Evolutionary conservation across 2,113 vertebrate genomes (phyloP), one percentile per base, ranked within the genome.

Genomic region (Trochalopteron elliotii): DNA sequence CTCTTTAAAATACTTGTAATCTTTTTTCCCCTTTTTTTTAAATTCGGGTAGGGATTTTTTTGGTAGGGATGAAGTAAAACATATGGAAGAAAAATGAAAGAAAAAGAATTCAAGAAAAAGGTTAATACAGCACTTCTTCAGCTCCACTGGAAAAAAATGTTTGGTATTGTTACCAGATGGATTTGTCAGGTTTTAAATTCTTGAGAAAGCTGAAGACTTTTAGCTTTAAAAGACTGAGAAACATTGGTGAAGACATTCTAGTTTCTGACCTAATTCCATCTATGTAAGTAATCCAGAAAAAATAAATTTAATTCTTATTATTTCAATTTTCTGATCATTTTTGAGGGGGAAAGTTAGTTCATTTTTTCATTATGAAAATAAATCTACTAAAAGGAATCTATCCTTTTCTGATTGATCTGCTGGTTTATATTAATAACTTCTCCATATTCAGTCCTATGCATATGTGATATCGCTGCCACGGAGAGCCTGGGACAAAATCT

Each of bases 401-500:
- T 5, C 9, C 23, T 60, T 80, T 72, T 1, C 30, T 63, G 19
- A 12, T 24, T 49, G 12, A 0, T 31, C 68, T 91, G 0, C 3
- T 75, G 5, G 3, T 68, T 72, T 57, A 20, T 35, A 30, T 5
- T 40, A 81, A 31, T 4, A 74, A 21, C 11, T 68, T 45, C 15
- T 30, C 18, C 16, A 60, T 2, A 11, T 68, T 42, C 30, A 35
- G 6, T 33, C 40, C 6, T 19, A 16, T 15, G 5, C 0, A 4
- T 57, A 5, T 23, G 10, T n/a, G 35, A 14, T 37, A 47, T 35
- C 4, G 3, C 14, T 56, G 3, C 44, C 14, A 53, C 17, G 67
- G 9, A 0, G 0, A 64, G 1, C 5, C 9, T 85, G 23, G 30
- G 3, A 7, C 24, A 85, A 55, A 45, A 15, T 5, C 12, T 65